A percentile compares a stretch with the other conserved stretches of the same genome.
phyloP scores from a whole-genome alignment of 2,797 vertebrate species.

The Intellagama lesueurii region DNA sequence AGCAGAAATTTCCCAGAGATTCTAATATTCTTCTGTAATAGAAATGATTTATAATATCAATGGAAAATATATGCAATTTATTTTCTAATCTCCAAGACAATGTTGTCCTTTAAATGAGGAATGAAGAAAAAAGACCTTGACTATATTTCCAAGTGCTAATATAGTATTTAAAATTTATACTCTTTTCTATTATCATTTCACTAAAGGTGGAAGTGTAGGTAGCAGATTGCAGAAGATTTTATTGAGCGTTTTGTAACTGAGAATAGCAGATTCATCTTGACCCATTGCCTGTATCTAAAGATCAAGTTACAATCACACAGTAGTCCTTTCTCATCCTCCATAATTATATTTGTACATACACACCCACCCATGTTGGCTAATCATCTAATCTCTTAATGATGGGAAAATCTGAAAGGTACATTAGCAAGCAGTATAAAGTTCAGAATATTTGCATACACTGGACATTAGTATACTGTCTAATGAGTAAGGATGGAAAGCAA shows the following conservation, averaged over 20 bases:
- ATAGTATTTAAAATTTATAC: slow-evolving; percentile 17
- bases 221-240: slow-evolving; percentile 33
- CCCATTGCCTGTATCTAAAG: not conserved
- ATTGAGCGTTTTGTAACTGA: slow-evolving; percentile 24
- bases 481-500: not conserved
- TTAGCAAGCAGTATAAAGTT: slow-evolving; percentile 12
- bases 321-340: not conserved
- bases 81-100: slow-evolving; percentile 41
- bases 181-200: not conserved
- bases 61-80: slow-evolving; percentile 32
- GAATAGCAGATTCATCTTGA: slow-evolving; percentile 27
- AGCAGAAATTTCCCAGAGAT: not conserved
- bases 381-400: not conserved
- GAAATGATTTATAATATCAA: slow-evolving; percentile 41
- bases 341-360: not conserved
- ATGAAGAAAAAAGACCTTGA: slow-evolving; percentile 37
- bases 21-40: slow-evolving; percentile 5
- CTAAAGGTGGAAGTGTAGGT: slow-evolving; percentile 9
- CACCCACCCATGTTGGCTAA: not conserved
- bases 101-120: slow-evolving; percentile 44
- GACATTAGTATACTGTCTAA: not conserved
- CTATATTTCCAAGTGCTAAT: slow-evolving; percentile 39
- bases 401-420: not conserved
- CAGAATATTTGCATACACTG: not conserved
- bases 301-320: slow-evolving; percentile 1